Percentiles rank a stretch among this genome's conserved stretches.
Evolutionary conservation across 2,113 vertebrate genomes (phyloP).

Genomic region (Nicator chloris): DNA sequence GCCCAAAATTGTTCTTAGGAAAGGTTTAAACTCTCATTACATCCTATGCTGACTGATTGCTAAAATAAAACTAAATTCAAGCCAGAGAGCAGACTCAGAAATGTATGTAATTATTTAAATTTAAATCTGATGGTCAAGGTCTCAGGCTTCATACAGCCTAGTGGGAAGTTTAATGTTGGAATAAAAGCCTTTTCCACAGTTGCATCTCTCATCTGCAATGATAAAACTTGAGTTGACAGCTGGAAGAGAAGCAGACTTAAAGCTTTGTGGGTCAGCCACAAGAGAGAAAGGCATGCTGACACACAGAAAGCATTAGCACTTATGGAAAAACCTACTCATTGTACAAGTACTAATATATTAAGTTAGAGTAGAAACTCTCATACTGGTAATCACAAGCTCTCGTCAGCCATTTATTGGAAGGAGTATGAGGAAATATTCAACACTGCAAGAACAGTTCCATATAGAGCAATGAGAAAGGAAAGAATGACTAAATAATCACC

Average conservation of each 20-base stretch:
- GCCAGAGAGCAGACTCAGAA: neutral
- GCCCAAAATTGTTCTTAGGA: neutral
- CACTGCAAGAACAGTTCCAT: neutral
- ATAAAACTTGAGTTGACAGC: neutral
- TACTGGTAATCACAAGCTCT: neutral
- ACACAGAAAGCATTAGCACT: neutral
- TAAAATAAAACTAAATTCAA: neutral
- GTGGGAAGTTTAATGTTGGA: neutral
- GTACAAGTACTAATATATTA: neutral
- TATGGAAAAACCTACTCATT: neutral
- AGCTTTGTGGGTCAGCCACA: slow-evolving; percentile 31
- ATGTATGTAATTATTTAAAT: neutral
- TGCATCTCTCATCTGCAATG: neutral
- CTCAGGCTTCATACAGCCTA: neutral
- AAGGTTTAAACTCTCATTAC: neutral
- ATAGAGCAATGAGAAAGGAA: neutral
- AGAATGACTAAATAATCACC: neutral
- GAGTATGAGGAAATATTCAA: neutral
- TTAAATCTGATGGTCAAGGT: neutral
- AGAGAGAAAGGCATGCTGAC: neutral
- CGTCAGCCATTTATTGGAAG: neutral
- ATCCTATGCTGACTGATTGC: neutral
- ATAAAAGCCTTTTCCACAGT: neutral
- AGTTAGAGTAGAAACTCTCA: neutral
- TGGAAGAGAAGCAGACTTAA: slow-evolving; percentile 39